Evolutionary conservation across 2,888 invertebrate species (phyloP).

Genomic region (Leuctra nigra): DNA sequence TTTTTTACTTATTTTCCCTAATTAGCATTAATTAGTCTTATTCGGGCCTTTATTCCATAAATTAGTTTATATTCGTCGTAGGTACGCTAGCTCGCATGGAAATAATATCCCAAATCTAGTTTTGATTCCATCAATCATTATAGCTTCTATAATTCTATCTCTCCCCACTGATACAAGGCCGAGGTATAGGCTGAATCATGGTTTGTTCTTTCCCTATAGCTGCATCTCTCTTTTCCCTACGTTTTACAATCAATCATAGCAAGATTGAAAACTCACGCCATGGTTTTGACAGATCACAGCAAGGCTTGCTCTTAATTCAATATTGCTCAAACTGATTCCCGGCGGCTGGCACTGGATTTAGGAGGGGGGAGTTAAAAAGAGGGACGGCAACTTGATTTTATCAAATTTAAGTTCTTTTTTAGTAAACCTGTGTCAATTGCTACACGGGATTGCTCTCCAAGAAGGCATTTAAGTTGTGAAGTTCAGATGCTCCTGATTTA

Average conservation of each 20-base stretch:
- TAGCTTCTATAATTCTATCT: conserved; percentile 5
- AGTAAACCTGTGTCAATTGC: too few relatives aligned
- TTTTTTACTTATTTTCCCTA: too few relatives aligned
- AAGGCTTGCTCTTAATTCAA: conserved; percentile 28
- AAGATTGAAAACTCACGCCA: conserved; percentile 25
- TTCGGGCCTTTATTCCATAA: too few relatives aligned
- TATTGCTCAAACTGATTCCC: conserved; percentile 22
- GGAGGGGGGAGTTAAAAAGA: neutral
- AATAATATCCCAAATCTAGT: too few relatives aligned
- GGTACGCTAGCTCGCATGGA: too few relatives aligned
- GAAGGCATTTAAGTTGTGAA: too few relatives aligned
- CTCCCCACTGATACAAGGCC: too few relatives aligned
- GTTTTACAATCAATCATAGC: conserved; percentile 27
- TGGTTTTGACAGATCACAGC: conserved; percentile 28
- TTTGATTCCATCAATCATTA: conserved; percentile 19
- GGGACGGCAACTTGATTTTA: neutral
- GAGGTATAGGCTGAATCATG: too few relatives aligned
- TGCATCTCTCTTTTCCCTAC: conserved; percentile 12
- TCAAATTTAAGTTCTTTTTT: neutral
- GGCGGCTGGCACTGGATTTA: neutral
- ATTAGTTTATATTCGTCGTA: too few relatives aligned
- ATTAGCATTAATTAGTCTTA: too few relatives aligned
- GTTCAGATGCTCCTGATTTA: too few relatives aligned
- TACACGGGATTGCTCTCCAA: too few relatives aligned
- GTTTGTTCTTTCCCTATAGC: neutral